A percentile compares a stretch with the other conserved stretches of the same genome.
These are phyloP conservation scores for Thamnaconus septentrionalis DNA, from an alignment of 2,113 vertebrate genomes.

Conservation along the genomic window DNA sequence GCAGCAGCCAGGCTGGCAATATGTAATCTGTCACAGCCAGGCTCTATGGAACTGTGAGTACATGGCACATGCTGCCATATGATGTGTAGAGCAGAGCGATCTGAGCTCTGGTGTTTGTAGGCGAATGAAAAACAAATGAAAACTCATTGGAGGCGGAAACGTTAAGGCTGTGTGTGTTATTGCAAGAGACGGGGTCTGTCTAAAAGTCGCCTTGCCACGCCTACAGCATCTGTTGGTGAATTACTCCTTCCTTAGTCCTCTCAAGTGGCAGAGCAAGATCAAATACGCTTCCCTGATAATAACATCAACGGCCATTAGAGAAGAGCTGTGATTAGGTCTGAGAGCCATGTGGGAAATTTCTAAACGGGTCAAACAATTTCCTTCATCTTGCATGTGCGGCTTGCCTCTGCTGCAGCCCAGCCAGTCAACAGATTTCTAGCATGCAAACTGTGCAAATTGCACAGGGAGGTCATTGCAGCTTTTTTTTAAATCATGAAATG, in stretches of 20 bases:
- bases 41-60: constrained; percentile 28
- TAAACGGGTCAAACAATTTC: constrained; percentile 48
- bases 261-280: constrained; percentile 53
- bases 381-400: constrained; percentile 33
- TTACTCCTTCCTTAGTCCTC: constrained; percentile 51
- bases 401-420: constrained; percentile 16
- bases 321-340: constrained; percentile 53
- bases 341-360: constrained; percentile 45
- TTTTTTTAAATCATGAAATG: constrained; percentile 24
- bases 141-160: constrained; percentile 11
- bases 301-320: constrained; percentile 61
- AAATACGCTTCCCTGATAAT: constrained; percentile 57
- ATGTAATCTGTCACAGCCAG: constrained; percentile 50
- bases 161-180: constrained; percentile 1
- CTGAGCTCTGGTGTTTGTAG: too few relatives aligned
- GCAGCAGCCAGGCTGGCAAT: constrained; percentile 43
- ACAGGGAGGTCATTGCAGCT: constrained; percentile 35
- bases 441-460: constrained; percentile 42
- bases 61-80: neutral
- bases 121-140: constrained; percentile 8
- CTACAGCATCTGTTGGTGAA: constrained; percentile 45
- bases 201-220: constrained; percentile 25
- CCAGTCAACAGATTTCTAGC: constrained; percentile 33
- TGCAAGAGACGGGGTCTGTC: constrained; percentile 14
- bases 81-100: constrained; percentile 12